A percentile compares a stretch with the other conserved stretches of the same genome.
Conservation (phyloP, 2,113 vertebrate genomes). For the Coptodon rendalli region DNA sequence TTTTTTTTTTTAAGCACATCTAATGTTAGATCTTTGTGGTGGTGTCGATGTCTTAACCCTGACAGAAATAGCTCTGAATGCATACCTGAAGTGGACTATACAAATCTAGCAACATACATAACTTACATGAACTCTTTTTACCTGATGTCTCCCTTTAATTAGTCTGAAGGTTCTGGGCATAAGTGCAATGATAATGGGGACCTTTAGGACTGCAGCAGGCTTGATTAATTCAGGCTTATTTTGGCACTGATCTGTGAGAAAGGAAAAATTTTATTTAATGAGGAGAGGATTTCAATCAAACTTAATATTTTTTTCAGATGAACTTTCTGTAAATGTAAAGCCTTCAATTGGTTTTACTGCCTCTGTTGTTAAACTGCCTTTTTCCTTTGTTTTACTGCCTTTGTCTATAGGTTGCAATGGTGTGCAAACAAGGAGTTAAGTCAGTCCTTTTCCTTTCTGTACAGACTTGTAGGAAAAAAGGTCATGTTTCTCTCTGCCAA, state of each 20-base stretch:
- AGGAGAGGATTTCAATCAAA: background rate
- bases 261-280: background rate
- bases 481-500: conserved; percentile 11
- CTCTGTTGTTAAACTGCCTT: conserved; percentile 27
- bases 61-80: background rate
- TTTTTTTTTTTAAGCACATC: background rate
- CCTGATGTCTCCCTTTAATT: conserved; percentile 42
- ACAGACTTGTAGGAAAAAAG: conserved; percentile 16
- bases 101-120: background rate
- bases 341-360: conserved; percentile 14
- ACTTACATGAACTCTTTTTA: background rate
- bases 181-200: conserved; percentile 46
- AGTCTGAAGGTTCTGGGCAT: conserved; percentile 36
- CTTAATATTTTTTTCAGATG: background rate
- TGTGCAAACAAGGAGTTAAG: conserved; percentile 18
- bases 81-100: background rate
- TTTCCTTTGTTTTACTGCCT: conserved; percentile 11
- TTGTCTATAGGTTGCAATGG: conserved; percentile 1
- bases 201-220: background rate
- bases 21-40: background rate
- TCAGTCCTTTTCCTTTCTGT: conserved; percentile 6
- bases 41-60: conserved; percentile 5
- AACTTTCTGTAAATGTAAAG: background rate
- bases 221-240: background rate
- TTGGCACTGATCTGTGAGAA: background rate